Evolutionary conservation across 2,888 invertebrate species (phyloP), one percentile per base, ranked within the genome.

Genomic region (Gymnoscelis rufifasciata): DNA sequence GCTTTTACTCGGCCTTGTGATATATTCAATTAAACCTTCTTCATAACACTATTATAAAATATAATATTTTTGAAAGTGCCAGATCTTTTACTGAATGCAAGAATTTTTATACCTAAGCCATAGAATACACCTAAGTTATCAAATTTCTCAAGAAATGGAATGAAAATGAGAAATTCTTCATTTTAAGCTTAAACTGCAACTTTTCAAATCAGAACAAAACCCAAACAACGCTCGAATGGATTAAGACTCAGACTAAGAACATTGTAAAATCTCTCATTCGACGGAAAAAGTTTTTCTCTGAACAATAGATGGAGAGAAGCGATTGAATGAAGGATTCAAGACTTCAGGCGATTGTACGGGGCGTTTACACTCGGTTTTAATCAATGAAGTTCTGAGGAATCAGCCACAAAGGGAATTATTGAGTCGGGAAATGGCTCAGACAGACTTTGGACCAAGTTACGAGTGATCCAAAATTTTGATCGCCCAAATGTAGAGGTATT

Each of bases 341-440:
- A 48, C 41, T 47, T 53, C 54, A 67, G 64, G 71, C 71, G 73
- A 60, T 64, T 65, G 66, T 66, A 66, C 63, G 64, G 52, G 67
- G 70, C 74, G 78, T 79, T 80, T 74, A 74, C 76, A 77, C 78
- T 77, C 68, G 59, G 73, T 68, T 80, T 79, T 83, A 86, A 86
- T 86, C 83, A 84, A 83, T 81, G 81, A 76, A 82, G 74, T 83
- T 78, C 74, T 72, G 73, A 77, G 69, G 66, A 68, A 64, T 68
- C 52, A 57, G 60, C 62, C 76, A 82, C 86, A 86, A 83, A 83
- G 83, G 80, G 77, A 76, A 78, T 83, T 78, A 81, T 83, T 79
- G 78, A 79, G 75, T 69, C 68, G 67, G 62, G 67, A 64, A 69
- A 67, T 63, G 67, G 68, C 62, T 66, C 62, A 66, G 61, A 64